Evolutionary conservation across 2,888 invertebrate species (phyloP), one percentile per base, ranked within the genome.

Genomic region (Anoncus sp.): DNA sequence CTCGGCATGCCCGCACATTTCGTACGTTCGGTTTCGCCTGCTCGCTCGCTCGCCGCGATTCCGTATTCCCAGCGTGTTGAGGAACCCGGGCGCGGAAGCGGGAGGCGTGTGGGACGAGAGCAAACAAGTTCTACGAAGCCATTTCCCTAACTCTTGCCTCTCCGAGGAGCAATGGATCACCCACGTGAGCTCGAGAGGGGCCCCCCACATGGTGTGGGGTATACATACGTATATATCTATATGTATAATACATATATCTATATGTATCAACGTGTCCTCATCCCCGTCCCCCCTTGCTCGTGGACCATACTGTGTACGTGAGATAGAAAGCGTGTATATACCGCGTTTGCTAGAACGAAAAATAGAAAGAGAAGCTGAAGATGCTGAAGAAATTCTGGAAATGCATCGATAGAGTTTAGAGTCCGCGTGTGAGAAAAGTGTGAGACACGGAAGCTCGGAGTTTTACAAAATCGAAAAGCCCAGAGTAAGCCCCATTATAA

Each of bases 141-240:
- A 90, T 90, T 90, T 90, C 89, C 90, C 88, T 87, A 87, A 88
- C 89, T 89, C 87, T 86, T 86, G 83, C 83, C 85, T 88, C 90
- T 90, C 90, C 79, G 85, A 90, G 90, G 90, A 89, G 88, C 87
- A 87, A 91, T 91, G 90, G 88, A 91, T 91, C 90, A 90, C 87
- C 82, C 65, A 75, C 69, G 79, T 87, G 86, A 78, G 70, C 78
- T 55, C 78, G 75, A 65, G 70, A 53, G 63, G 73, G 59, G 73
- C 84, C 55, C 35, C n/a, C 10, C 87, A 85, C 84, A 82, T 84
- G 86, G 83, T 83, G 76, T 53, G 55, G 43, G 38, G n/a, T n/a
- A n/a, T 57, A 57, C 22, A n/a, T 24, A 38, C 20, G 40, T 40
- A 55, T 27, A 24, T 49, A 47, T 22, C 31, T 18, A 10, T 24